A percentile compares a stretch with the other conserved stretches of the same genome.
phyloP scores from a whole-genome alignment of 2,797 vertebrate genomes.

The Mastacembelus armatus region DNA sequence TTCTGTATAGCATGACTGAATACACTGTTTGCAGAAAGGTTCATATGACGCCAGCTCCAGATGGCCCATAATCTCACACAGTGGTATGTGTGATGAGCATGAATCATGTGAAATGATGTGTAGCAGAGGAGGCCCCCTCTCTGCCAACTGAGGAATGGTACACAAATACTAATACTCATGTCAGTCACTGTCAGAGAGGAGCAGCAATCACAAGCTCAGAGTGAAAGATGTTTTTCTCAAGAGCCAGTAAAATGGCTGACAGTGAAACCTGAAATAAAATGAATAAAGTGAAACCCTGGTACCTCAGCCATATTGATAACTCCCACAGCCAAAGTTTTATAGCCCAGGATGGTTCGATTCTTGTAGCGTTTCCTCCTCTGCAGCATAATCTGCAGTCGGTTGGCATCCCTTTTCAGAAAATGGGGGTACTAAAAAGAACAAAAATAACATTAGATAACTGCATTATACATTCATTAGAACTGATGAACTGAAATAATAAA shows the following conservation, averaged over 20 bases:
- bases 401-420: conserved; percentile 93
- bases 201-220: conserved; percentile 19
- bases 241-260: conserved; percentile 35
- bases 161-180: conserved; percentile 43
- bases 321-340: conserved; percentile 93
- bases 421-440: conserved; percentile 87
- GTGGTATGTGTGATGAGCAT: conserved; percentile 64
- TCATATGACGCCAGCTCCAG: conserved; percentile 63
- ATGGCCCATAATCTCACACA: conserved; percentile 74
- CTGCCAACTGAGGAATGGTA: conserved; percentile 39
- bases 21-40: conserved; percentile 41
- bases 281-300: conserved; percentile 15
- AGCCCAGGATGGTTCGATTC: conserved; percentile 93
- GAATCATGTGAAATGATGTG: conserved; percentile 64
- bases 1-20: conserved; percentile 26
- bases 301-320: conserved; percentile 95
- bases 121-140: conserved; percentile 46
- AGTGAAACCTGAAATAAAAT: conserved; percentile 23
- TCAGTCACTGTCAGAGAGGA: conserved; percentile 60
- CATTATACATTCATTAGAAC: conserved; percentile 9
- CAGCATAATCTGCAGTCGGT: conserved; percentile 93
- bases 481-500: conserved; percentile 14
- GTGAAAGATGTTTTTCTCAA: conserved; percentile 12
- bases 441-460: conserved; percentile 26
- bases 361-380: conserved; percentile 95